Evolutionary conservation across 2,888 invertebrate genomes (phyloP).

Genomic region (Perizoma flavofasciatum): DNA sequence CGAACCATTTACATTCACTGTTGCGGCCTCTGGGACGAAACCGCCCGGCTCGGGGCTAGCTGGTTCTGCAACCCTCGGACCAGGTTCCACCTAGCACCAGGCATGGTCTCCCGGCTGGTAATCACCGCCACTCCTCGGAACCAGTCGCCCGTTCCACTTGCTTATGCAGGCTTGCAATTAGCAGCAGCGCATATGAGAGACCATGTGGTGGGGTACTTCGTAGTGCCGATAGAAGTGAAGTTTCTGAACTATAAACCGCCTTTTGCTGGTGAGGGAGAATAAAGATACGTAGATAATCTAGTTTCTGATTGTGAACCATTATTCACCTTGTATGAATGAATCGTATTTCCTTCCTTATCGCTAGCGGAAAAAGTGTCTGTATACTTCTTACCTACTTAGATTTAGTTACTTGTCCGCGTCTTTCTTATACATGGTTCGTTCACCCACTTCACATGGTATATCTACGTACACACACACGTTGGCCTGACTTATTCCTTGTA

Average conservation of each 20-base stretch:
- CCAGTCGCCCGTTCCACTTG: conserved; percentile 45
- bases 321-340: too few relatives aligned
- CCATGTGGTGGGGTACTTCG: conserved; percentile 57
- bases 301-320: background rate
- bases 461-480: too few relatives aligned
- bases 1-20: conserved; percentile 59
- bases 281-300: conserved; percentile 2
- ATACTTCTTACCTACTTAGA: background rate
- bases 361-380: background rate
- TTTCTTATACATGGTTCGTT: too few relatives aligned
- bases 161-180: conserved; percentile 54
- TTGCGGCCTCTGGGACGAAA: conserved; percentile 61
- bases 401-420: too few relatives aligned
- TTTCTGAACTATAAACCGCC: conserved; percentile 54
- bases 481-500: too few relatives aligned
- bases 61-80: conserved; percentile 63
- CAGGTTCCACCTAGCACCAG: conserved; percentile 60
- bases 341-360: too few relatives aligned
- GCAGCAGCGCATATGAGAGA: conserved; percentile 63
- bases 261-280: conserved; percentile 33
- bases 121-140: conserved; percentile 55
- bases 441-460: too few relatives aligned
- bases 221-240: conserved; percentile 56
- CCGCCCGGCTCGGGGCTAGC: conserved; percentile 56
- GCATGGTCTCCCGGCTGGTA: conserved; percentile 50